Base-by-base conservation (phyloP, 1,140 invertebrate genomes). In the Scaptomyza hsui region DNA sequence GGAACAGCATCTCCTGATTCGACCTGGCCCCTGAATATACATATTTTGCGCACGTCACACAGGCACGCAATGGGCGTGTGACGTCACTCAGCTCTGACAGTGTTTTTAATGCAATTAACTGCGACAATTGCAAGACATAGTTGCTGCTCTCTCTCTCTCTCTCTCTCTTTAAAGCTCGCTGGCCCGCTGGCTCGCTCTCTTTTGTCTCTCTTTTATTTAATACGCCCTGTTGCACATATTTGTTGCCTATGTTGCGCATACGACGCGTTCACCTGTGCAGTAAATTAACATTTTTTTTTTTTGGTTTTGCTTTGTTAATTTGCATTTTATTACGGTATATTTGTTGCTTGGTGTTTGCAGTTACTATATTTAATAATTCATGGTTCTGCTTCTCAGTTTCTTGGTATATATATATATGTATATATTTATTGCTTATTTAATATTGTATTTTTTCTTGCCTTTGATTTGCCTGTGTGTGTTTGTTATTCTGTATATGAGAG, bases 221-320 rank as follows among this genome's bases (percentile, higher is more conserved):
- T 72, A 64, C 64, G 81, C 77, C 81, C 74, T 86, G 81, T 86
- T 85, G 81, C 82, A 78, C 65, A 77, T 21, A 2, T 29, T 29
- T 29, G 26, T 42, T 45, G n/a, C 15, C 10, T n/a, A 59, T 26
- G 55, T 73, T 56, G 65, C 63, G 65, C 77, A 79, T 80, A 37
- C 77, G 72, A 72, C 47, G 21, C 59, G 59, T 56, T 52, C 9
- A 29, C 19, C 49, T 26, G 65, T 63, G 61, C 76, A 78, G 39
- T 53, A 48, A 83, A 65, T 53, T 29, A 29, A 29, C 26, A 37
- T 19, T 10, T 15, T 62, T 72, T 19, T 10, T 15, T 62, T 72
- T 44, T 44, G 7, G 1, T 41, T 10, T 59, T 39, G 13, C n/a
- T 57, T 57, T 64, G 32, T 68, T 67, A 62, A 70, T 85, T 80